Conservation (phyloP, 2,888 invertebrate species). For the Phytoseiulus persimilis region DNA sequence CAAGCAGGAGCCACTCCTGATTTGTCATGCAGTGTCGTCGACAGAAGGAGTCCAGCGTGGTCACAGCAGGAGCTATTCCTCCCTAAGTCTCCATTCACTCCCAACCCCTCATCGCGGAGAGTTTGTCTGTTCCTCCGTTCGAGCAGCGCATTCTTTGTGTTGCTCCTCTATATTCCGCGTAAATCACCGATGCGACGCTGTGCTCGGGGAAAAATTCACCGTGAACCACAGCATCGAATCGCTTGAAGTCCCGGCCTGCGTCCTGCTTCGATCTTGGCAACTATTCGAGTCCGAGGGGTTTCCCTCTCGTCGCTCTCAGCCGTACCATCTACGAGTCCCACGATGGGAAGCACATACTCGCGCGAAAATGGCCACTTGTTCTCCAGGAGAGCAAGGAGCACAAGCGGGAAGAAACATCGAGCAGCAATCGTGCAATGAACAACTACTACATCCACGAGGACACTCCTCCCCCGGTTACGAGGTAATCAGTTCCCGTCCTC, state of each 20-base stretch:
- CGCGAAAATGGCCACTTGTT: conserved; percentile 5
- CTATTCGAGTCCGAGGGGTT: not conserved
- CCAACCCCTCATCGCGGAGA: not conserved
- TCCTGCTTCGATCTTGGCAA: not conserved
- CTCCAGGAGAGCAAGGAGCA: not conserved
- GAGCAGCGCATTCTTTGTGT: not conserved
- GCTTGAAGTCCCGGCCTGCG: not conserved
- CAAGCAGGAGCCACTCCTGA: not conserved
- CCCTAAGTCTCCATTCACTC: not conserved
- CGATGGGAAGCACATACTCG: not conserved
- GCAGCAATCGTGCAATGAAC: conserved; percentile 5
- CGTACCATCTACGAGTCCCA: not conserved
- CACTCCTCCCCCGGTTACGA: not conserved
- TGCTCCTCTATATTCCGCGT: not conserved
- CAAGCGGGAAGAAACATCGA: not conserved
- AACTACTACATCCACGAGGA: not conserved
- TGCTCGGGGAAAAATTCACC: not conserved
- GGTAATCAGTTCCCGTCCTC: not conserved
- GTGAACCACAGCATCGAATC: not conserved
- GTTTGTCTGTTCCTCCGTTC: not conserved
- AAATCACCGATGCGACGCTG: too few species aligned
- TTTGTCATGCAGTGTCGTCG: conserved; percentile 5
- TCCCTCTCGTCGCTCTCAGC: not conserved
- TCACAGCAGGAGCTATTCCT: not conserved
- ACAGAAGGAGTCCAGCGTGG: conserved; percentile 5